Evolutionary conservation across 1,140 invertebrate genomes (phyloP).

Genomic region (Venturia canescens): DNA sequence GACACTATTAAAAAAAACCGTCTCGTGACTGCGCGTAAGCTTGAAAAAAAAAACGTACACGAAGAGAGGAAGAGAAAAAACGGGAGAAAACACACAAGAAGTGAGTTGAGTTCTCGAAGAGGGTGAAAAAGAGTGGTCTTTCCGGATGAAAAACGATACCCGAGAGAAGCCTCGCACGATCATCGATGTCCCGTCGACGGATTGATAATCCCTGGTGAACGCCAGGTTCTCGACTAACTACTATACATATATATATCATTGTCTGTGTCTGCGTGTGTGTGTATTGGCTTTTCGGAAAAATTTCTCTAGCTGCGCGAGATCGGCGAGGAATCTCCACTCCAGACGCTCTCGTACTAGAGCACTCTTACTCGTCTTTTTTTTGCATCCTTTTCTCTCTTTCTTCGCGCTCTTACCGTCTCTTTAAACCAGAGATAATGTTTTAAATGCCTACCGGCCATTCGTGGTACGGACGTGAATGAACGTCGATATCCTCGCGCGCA

Average conservation of each 20-base stretch:
- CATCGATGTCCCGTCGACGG: neutral
- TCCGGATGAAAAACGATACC: neutral
- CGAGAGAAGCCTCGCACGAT: neutral
- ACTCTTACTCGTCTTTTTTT: conserved; percentile 20
- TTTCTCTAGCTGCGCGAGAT: neutral
- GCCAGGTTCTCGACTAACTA: neutral
- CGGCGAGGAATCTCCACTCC: conserved; percentile 1
- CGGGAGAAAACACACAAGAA: neutral
- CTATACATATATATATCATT: neutral
- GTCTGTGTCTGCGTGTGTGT: neutral
- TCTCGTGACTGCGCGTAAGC: neutral
- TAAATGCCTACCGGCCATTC: neutral
- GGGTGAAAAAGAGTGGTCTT: neutral
- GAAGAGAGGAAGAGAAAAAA: too few species aligned
- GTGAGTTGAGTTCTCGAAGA: neutral
- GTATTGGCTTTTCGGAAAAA: neutral
- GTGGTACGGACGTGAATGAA: neutral
- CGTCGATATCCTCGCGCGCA: neutral
- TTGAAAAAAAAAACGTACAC: too few species aligned
- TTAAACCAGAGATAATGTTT: neutral
- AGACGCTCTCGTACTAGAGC: neutral
- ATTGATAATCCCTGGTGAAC: conserved; percentile 17
- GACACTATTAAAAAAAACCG: too few species aligned
- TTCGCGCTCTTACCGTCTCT: neutral
- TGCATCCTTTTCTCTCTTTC: neutral